These are phyloP conservation scores for Xyrauchen texanus DNA, from an alignment of 2,113 vertebrate species.

Conservation along the genomic window DNA sequence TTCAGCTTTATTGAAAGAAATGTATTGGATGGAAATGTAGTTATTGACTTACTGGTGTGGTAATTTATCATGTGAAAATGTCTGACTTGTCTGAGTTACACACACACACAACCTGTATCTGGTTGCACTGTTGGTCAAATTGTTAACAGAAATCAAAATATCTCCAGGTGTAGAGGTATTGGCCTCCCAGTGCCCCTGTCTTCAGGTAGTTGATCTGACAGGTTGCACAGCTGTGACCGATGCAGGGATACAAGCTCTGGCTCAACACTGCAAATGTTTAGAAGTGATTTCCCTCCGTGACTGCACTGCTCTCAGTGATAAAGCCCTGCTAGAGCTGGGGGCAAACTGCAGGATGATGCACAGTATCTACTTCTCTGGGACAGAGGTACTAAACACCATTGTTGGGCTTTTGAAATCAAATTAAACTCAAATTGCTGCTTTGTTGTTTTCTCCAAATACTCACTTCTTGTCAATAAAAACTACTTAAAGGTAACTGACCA, in stretches of 20 bases:
- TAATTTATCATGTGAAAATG: too few species aligned
- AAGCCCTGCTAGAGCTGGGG: slow-evolving; percentile 55
- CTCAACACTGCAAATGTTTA: slow-evolving; percentile 46
- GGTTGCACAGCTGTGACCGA: slow-evolving; percentile 53
- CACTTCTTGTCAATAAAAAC: neutral
- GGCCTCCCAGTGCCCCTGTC: slow-evolving; percentile 48
- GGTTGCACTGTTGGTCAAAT: too few species aligned
- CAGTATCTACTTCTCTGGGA: slow-evolving; percentile 56
- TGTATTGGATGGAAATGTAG: too few species aligned
- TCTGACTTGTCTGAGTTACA: too few species aligned
- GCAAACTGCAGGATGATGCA: slow-evolving; percentile 56
- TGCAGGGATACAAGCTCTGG: slow-evolving; percentile 51
- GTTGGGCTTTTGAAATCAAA: neutral
- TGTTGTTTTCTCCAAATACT: too few species aligned
- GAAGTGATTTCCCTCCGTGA: slow-evolving; percentile 52
- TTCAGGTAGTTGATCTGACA: slow-evolving; percentile 56
- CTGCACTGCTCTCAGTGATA: slow-evolving; percentile 49
- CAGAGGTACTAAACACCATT: slow-evolving; percentile 41
- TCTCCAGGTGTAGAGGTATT: slow-evolving; percentile 49
- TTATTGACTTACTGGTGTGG: too few species aligned
- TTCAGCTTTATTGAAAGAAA: too few species aligned
- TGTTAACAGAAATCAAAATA: too few species aligned
- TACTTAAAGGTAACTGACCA: slow-evolving; percentile 80
- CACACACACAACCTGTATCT: too few species aligned
- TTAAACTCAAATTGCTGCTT: neutral